Evolutionary conservation across 2,888 invertebrate genomes (phyloP), one percentile per base, ranked within the genome.

Genomic region (Synanthedon vespiformis): DNA sequence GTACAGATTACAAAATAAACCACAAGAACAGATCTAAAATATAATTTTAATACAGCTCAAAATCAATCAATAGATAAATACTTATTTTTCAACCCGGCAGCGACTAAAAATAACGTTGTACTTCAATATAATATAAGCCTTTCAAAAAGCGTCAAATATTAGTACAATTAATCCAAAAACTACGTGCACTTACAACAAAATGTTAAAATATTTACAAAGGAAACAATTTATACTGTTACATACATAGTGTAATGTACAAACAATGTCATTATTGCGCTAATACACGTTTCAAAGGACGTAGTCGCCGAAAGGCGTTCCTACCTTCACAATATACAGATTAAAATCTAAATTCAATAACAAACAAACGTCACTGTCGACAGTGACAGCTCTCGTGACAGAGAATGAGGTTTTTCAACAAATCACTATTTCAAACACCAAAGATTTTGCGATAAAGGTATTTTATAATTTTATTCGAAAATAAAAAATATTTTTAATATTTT

Each of bases 171-270:
- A 44, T 44, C 14, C 48, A 60, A 62, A 57, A 60, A 61, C 56
- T 61, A 64, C 58, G 63, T 59, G 58, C 65, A 63, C 65, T 56
- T 44, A 62, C 61, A 63, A 44, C 44, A 44, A 65, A 63, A 55
- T n/a, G 61, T 63, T 58, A 61, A 60, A n/a, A 66, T 80, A 82
- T 80, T 72, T 80, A 81, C 79, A 82, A 77, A 77, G 65, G 64
- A 80, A 22, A 78, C 67, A 74, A 69, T 59, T 34, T 61, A 61
- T 55, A 61, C 53, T 5, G 59, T 63, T 71, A 18, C 18, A 16
- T 16, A 70, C 62, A 57, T 58, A 62, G 67, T 66, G 67, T 77
- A 22, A 22, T 22, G 22, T 22, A 22, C 5, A 22, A 22, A 77
- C 68, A 68, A 65, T 67, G 68, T 66, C 61, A 68, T 77, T 80